phyloP scores from a whole-genome alignment of 2,888 invertebrate genomes.

The Endotricha flammealis region DNA sequence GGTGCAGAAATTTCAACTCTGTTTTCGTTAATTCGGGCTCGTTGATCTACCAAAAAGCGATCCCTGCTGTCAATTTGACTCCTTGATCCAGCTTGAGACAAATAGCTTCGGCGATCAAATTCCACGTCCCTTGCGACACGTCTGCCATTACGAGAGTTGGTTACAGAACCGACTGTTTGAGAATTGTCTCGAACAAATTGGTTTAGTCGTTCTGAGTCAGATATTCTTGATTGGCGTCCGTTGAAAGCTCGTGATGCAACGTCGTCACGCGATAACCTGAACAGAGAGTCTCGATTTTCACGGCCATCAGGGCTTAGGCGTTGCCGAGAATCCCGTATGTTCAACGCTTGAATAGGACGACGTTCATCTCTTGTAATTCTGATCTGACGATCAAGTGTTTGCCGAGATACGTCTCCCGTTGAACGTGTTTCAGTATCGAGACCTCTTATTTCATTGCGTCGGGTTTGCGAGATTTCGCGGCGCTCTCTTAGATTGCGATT shows the following conservation, averaged over 20 bases:
- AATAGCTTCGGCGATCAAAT: slow-evolving; percentile 1
- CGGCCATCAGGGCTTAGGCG: background rate
- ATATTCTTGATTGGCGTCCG: slow-evolving; percentile 10
- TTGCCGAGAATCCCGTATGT: background rate
- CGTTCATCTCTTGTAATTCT: background rate
- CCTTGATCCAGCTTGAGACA: background rate
- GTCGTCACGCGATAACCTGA: background rate
- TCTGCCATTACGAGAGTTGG: slow-evolving; percentile 1
- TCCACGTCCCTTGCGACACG: slow-evolving; percentile 1
- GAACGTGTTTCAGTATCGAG: background rate
- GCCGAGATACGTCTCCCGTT: background rate
- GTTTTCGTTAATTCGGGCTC: background rate
- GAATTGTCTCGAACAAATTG: slow-evolving; percentile 1
- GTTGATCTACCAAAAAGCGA: slow-evolving; percentile 3
- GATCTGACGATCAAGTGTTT: background rate
- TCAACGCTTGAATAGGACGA: background rate
- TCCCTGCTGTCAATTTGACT: slow-evolving; percentile 3
- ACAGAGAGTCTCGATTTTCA: background rate
- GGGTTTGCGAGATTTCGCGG: slow-evolving; percentile 26
- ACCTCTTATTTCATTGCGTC: slow-evolving; percentile 24
- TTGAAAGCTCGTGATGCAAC: background rate
- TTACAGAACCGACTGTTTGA: slow-evolving; percentile 7
- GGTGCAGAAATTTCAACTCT: background rate
- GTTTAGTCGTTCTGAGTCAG: background rate
- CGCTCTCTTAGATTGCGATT: slow-evolving; percentile 19